phyloP scores from a whole-genome alignment of 2,888 invertebrate genomes.

The Neoascia interrupta region DNA sequence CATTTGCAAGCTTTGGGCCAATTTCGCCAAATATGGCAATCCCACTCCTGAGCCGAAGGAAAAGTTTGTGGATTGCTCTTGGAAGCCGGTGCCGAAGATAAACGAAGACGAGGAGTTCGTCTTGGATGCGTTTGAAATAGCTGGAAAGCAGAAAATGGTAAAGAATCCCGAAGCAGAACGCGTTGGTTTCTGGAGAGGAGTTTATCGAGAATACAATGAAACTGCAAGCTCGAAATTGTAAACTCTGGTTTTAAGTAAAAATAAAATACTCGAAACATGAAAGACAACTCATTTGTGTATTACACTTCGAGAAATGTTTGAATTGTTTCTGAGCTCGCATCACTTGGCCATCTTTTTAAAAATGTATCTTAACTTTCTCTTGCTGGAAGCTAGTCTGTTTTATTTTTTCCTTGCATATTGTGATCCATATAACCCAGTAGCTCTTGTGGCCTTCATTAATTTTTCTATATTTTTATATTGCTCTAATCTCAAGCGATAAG shows the following conservation, averaged over 20 bases:
- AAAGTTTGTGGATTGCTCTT: slow-evolving; percentile 47
- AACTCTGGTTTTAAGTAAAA: not conserved
- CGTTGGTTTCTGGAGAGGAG: slow-evolving; percentile 69
- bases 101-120: slow-evolving; percentile 33
- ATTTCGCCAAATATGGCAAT: slow-evolving; percentile 81
- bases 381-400: too few species aligned
- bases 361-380: too few species aligned
- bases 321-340: too few species aligned
- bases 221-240: slow-evolving; percentile 26
- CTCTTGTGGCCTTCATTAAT: too few species aligned
- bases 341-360: too few species aligned
- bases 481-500: too few species aligned
- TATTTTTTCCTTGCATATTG: too few species aligned
- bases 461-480: too few species aligned
- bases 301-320: too few species aligned
- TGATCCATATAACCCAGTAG: too few species aligned
- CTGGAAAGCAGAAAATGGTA: slow-evolving; percentile 60
- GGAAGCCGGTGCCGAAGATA: slow-evolving; percentile 66
- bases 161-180: slow-evolving; percentile 68
- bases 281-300: too few species aligned
- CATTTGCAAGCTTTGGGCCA: slow-evolving; percentile 82
- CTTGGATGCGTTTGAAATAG: slow-evolving; percentile 53
- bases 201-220: slow-evolving; percentile 8
- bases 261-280: too few species aligned
- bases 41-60: slow-evolving; percentile 46